phyloP scores from a whole-genome alignment of 2,888 invertebrate species.

The Suillia variegata region DNA sequence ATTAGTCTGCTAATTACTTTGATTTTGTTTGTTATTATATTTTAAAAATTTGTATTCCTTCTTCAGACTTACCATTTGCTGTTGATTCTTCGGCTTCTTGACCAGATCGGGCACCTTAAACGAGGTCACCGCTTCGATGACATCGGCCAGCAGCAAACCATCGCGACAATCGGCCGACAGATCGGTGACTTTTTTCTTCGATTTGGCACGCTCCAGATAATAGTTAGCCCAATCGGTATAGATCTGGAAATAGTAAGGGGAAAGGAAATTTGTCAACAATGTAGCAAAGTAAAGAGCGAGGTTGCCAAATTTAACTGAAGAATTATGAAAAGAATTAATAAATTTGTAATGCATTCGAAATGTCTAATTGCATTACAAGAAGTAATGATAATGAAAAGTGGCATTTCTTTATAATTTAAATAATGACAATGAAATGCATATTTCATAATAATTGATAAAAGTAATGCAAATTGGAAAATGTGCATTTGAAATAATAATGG shows the following conservation, averaged over 20 bases:
- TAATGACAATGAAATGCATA: too few relatives aligned
- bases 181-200: conserved; percentile 81
- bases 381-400: too few relatives aligned
- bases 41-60: too few relatives aligned
- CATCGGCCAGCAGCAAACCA: conserved; percentile 89
- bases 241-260: conserved; percentile 79
- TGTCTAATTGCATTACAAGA: too few relatives aligned
- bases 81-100: conserved; percentile 85
- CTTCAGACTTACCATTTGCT: conserved; percentile 91
- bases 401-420: too few relatives aligned
- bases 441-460: too few relatives aligned
- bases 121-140: conserved; percentile 89
- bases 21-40: too few relatives aligned
- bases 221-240: conserved; percentile 99
- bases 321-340: too few relatives aligned
- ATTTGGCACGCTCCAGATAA: conserved; percentile 89
- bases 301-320: not conserved
- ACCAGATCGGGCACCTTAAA: conserved; percentile 77
- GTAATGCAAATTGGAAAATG: too few relatives aligned
- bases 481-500: too few relatives aligned
- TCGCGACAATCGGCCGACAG: conserved; percentile 91
- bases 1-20: too few relatives aligned
- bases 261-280: not conserved
- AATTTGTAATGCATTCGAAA: not conserved
- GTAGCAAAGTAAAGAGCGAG: not conserved